phyloP scores from a whole-genome alignment of 2,888 invertebrate genomes.

The Tholera decimalis region DNA sequence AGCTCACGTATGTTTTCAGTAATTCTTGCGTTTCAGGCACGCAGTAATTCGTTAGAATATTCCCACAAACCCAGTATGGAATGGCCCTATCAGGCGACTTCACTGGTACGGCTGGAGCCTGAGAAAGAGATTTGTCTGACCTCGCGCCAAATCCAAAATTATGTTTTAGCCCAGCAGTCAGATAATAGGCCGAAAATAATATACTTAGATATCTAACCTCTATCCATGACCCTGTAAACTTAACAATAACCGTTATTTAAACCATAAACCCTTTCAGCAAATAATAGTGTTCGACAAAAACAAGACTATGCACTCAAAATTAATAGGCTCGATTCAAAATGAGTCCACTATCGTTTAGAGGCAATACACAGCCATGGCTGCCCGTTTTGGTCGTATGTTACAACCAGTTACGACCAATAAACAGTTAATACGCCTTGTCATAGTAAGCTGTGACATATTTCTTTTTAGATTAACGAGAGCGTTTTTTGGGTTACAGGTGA shows the following conservation, averaged over 20 bases:
- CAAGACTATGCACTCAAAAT: conserved; percentile 50
- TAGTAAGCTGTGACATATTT: conserved; percentile 47
- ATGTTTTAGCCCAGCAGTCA: not conserved
- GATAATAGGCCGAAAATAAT: not conserved
- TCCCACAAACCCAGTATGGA: too few species aligned
- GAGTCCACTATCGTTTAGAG: conserved; percentile 36
- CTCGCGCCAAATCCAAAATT: too few species aligned
- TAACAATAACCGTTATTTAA: conserved; percentile 32
- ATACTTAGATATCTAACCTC: not conserved
- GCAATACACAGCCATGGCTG: conserved; percentile 8
- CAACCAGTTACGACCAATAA: conserved; percentile 46
- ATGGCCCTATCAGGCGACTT: too few species aligned
- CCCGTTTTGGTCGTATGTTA: conserved; percentile 11
- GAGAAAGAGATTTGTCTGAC: too few species aligned
- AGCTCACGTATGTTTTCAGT: too few species aligned
- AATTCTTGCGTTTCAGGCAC: too few species aligned
- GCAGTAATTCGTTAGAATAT: too few species aligned
- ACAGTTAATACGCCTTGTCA: conserved; percentile 35
- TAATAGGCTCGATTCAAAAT: conserved; percentile 40
- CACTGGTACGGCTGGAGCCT: too few species aligned
- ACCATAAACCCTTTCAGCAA: conserved; percentile 25
- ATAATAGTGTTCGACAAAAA: conserved; percentile 26
- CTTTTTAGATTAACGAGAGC: conserved; percentile 40
- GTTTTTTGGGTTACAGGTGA: conserved; percentile 58
- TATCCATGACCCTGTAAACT: conserved; percentile 14